Evolutionary conservation across 2,888 invertebrate genomes (phyloP).

Genomic region (Ophraella communa): DNA sequence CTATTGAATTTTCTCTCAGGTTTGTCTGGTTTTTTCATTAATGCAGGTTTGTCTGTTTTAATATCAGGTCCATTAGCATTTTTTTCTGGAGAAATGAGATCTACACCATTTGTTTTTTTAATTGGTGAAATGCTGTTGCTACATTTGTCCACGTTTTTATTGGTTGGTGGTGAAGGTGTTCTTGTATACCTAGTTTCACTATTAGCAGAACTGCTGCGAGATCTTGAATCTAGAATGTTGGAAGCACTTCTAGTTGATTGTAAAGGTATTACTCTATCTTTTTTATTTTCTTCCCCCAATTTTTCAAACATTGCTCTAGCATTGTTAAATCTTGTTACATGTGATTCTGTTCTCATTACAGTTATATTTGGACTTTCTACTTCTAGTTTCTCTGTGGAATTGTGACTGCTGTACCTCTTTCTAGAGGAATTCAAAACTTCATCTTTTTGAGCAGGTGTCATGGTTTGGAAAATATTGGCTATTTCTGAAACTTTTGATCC

Average conservation of each 20-base stretch:
- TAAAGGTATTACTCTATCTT: slow-evolving; percentile 53
- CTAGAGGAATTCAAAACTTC: slow-evolving; percentile 44
- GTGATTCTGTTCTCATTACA: slow-evolving; percentile 86
- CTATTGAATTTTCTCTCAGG: slow-evolving; percentile 83
- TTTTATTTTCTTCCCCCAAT: slow-evolving; percentile 73
- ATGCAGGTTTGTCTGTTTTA: slow-evolving; percentile 45
- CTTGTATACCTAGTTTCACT: slow-evolving; percentile 60
- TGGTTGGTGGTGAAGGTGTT: slow-evolving; percentile 60
- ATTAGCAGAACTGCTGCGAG: slow-evolving; percentile 72
- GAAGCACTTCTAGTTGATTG: slow-evolving; percentile 60
- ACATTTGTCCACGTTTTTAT: slow-evolving; percentile 62
- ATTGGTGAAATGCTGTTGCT: slow-evolving; percentile 62
- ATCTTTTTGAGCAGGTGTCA: slow-evolving; percentile 22
- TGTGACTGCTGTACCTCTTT: slow-evolving; percentile 40
- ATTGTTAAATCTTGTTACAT: slow-evolving; percentile 85
- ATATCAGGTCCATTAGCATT: slow-evolving; percentile 42
- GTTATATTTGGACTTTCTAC: slow-evolving; percentile 62
- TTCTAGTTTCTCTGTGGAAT: slow-evolving; percentile 38
- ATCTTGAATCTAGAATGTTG: slow-evolving; percentile 64
- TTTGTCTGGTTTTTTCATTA: slow-evolving; percentile 74
- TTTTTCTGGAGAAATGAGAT: slow-evolving; percentile 22
- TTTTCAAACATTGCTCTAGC: slow-evolving; percentile 92
- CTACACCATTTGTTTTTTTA: slow-evolving; percentile 49
- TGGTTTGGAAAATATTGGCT: slow-evolving; percentile 82
- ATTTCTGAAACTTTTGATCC: slow-evolving; percentile 91